Percentiles rank a stretch among this genome's conserved stretches.
phyloP scores from a whole-genome alignment of 1,140 invertebrate genomes.

The Belonocnema kinseyi region DNA sequence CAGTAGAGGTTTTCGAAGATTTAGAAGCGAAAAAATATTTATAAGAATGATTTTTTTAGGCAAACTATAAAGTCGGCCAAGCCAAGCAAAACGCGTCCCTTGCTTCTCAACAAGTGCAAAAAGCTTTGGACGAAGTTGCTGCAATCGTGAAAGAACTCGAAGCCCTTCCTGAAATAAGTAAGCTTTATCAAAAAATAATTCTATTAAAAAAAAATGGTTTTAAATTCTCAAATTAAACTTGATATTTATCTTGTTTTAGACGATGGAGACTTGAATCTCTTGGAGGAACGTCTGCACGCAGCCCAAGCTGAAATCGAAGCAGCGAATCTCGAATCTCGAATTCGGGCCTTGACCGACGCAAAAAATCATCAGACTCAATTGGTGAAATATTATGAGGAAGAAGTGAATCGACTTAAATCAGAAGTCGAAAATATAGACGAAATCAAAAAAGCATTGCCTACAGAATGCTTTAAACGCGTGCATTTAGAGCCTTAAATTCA shows the following conservation, averaged over 20 bases:
- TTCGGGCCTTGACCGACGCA: conserved; percentile 83
- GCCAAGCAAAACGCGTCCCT: conserved; percentile 88
- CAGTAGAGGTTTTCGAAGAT: too few relatives aligned
- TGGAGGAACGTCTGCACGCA: conserved; percentile 84
- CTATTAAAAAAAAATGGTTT: not conserved
- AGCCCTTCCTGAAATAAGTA: conserved; percentile 85
- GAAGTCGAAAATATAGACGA: conserved; percentile 93
- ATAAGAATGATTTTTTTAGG: conserved; percentile 66
- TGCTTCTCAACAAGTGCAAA: conserved; percentile 87
- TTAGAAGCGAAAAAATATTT: not conserved
- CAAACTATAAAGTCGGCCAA: conserved; percentile 87
- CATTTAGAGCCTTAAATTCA: conserved; percentile 78
- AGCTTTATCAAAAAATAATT: conserved; percentile 41
- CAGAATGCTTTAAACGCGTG: conserved; percentile 86
- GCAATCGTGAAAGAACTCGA: conserved; percentile 88
- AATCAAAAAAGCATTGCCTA: conserved; percentile 88
- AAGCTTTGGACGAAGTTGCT: conserved; percentile 86
- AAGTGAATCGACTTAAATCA: conserved; percentile 82
- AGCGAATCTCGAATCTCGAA: conserved; percentile 85
- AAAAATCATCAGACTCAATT: conserved; percentile 86
- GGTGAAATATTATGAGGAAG: conserved; percentile 89
- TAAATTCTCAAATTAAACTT: not conserved
- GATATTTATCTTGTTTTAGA: conserved; percentile 67
- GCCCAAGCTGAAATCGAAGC: conserved; percentile 85
- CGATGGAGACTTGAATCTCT: conserved; percentile 80